Conservation (phyloP, 2,797 vertebrate genomes). For the Apogon talboti region DNA sequence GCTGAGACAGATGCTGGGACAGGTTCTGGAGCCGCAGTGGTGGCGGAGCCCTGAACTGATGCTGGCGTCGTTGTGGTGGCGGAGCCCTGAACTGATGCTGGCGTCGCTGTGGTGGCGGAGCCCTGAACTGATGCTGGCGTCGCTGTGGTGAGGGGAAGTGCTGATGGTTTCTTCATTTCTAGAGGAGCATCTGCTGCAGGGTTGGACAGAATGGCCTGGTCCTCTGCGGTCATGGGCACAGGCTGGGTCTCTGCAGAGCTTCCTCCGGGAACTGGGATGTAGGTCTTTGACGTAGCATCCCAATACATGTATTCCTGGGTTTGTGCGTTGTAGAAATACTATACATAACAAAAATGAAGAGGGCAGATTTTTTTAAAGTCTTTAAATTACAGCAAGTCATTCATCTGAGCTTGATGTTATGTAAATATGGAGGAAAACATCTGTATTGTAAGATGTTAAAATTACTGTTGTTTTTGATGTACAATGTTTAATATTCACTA, state of each 20-base stretch:
- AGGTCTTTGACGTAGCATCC: slow-evolving; percentile 82
- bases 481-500: neutral
- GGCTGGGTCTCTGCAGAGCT: slow-evolving; percentile 71
- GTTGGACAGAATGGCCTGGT: slow-evolving; percentile 82
- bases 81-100: too few relatives aligned
- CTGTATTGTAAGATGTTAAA: too few relatives aligned
- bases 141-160: neutral
- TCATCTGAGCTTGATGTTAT: neutral
- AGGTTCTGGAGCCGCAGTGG: slow-evolving; percentile 21
- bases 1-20: slow-evolving; percentile 31
- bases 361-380: neutral
- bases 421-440: too few relatives aligned
- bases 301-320: slow-evolving; percentile 88
- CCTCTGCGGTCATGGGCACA: slow-evolving; percentile 83
- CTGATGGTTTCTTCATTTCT: slow-evolving; percentile 74
- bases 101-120: neutral
- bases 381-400: neutral
- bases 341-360: slow-evolving; percentile 8
- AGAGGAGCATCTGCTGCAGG: slow-evolving; percentile 84
- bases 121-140: neutral
- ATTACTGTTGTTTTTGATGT: neutral
- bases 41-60: slow-evolving; percentile 5
- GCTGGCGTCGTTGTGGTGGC: too few relatives aligned
- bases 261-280: slow-evolving; percentile 83
- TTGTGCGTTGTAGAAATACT: slow-evolving; percentile 89